Base-by-base conservation (phyloP, 1,140 invertebrate genomes). In the Halesus radiatus region DNA sequence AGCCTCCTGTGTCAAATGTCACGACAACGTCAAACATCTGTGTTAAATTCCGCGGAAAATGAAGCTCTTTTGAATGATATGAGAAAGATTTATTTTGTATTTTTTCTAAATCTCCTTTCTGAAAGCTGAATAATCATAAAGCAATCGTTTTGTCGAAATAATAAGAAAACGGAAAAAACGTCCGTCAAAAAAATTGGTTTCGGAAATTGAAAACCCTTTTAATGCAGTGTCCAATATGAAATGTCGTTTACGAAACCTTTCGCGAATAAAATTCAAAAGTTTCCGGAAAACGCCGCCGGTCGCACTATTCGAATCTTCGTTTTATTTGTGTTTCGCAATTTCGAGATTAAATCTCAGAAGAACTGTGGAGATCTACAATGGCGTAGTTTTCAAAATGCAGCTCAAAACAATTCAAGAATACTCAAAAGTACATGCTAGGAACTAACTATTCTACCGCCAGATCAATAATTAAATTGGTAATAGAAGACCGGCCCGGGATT, bases 301-400 rank as follows among this genome's bases (percentile, higher is more conserved):
- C 75, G 66, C 77, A 79, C 78, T 82, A 78, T 80, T 82, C 60
- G 78, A 78, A 68, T 75, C 74, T 78, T 80, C 78, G 56, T 78
- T 82, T 80, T 80, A 75, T 76, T 78, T 78, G 26, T 72, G 75
- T 29, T 66, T 54, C 80, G 76, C 81, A 82, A 80, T 82, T 82
- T 68, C 70, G 45, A 82, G 81, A 82, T 82, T 82, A 80, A 82
- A 82, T 82, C 81, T 82, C 22, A 68, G 56, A 56, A 68, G 68
- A 66, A 58, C 66, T 53, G 8, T 45, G 37, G 1, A 45, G 37
- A 82, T 70, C 72, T 50, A 50, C 23, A 50, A 54, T 15, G 45
- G 64, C 6, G 45, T 52, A 29, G 68, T 72, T 72, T 72, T 52
- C n/a, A 37, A 66, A 66, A 32, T 32, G 37, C 37, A 10, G 37